Evolutionary conservation across 2,113 vertebrate genomes (phyloP), one percentile per base, ranked within the genome.

Genomic region (Hylia prasina): DNA sequence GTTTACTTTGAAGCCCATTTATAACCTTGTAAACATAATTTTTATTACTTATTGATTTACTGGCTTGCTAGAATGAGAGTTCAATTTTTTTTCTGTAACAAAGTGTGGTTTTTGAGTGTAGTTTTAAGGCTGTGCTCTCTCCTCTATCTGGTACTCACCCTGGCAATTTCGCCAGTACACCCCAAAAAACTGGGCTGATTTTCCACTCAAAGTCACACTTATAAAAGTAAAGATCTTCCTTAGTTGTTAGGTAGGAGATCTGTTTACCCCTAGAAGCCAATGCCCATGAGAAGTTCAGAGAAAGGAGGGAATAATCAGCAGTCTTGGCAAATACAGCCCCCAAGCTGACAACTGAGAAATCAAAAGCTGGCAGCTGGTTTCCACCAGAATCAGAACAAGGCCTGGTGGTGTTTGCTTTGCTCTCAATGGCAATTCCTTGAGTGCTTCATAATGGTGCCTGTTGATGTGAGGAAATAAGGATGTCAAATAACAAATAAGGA

Each of bases 31-130:
- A 81, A 97, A 85, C 42, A 70, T 82, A 72, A 60, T 91, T 94
- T 93, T 90, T 89, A 95, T 73, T 94, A 77, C 92, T 89, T 96
- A 92, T 93, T 84, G 71, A 95, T 87, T 73, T 95, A 65, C 28
- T 87, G 88, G 18, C 47, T 77, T 83, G 81, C 64, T 84, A 81
- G 64, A 81, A 91, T 87, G 63, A 27, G 89, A 89, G 27, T 70
- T 89, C 42, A 83, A 22, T 18, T 25, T 81, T 89, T 33, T 77
- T 70, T 63, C 69, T 84, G 25, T 63, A 73, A 84, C 9, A 91
- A 91, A 33, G 19, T 4, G 53, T 42, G 56, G 27, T 5, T 53
- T 77, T 24, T 70, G 17, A 91, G 21, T 27, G 23, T 27, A 35
- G 11, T 27, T 81, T 87, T 77, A 42, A 47, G 50, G 7, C 25